Evolutionary conservation across 2,888 invertebrate genomes (phyloP), one percentile per base, ranked within the genome.

Genomic region (Trypoxylon attenuatum): DNA sequence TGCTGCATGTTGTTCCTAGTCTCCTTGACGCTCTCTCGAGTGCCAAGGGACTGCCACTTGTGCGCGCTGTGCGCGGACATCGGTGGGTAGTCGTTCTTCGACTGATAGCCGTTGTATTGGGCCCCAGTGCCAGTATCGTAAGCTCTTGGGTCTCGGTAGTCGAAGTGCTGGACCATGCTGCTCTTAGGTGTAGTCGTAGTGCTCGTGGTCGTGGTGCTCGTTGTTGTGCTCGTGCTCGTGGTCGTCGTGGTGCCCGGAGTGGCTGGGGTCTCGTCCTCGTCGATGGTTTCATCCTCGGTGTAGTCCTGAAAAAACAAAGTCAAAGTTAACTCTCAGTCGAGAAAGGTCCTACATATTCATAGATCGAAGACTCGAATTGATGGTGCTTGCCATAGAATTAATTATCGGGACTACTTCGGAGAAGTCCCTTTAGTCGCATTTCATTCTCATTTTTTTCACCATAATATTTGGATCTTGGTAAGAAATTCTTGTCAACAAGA

Each of bases 131-230:
- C 70, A 39, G 75, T 53, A 18, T 80, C 79, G 38, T 81, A 77
- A 15, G 71, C 63, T 46, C 72, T 78, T 33, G 74, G 52, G 49
- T 81, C 79, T 41, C 74, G 73, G 22, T 79, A 82, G 55, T 81
- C 78, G 71, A 79, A 73, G 58, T 69, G 72, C 57, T 73, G 64
- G 15, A 71, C 63, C 19, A 67, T 39, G 25, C 64, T 29, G 82
- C 72, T 87, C 83, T 73, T 88, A 83, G 76, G 87, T 82, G 76
- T 87, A 80, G 76, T 87, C 77, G 87, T 87, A 74, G 76, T 87
- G 71, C 66, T 88, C 80, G 67, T 87, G 71, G 73, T 84, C 46
- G 70, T 88, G 72, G 77, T 87, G 67, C 67, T 84, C 64, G 68
- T 85, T 66, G 60, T 85, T 78, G 74, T 70, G 8, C 61, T 51